Base-by-base conservation (phyloP, 2,888 invertebrate species). In the Clivina fossor region DNA sequence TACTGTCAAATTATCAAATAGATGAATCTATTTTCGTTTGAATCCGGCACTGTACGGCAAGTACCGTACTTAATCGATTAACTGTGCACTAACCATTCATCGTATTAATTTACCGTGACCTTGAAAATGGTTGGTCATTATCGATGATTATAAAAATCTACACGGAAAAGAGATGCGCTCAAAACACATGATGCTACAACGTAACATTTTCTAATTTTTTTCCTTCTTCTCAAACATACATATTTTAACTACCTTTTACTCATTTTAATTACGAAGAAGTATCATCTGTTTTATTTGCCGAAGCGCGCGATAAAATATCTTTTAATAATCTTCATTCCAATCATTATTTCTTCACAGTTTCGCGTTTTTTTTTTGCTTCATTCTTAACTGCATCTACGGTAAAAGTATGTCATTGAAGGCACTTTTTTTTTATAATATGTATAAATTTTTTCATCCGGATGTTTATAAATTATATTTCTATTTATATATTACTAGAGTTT, bases 131-230 rank as follows among this genome's bases (percentile, higher is more conserved):
- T 11, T 22, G 15, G n/a, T 38, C 38, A 49, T 49, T 49, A 49
- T 38, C 40, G 49, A 40, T 24, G 40, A 49, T 49, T 49, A 38
- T 49, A 49, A 49, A 38, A 30, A 40, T 35, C n/a, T 49, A 26
- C 16, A 26, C 28, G 30, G 19, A 38, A 30, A 30, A 30, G n/a
- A 30, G 30, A 26, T 26, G 26, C 5, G 11, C 30, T n/a, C 32
- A 33, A 32, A 32, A 30, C 19, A 18, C 19, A 8, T 22, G 26
- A 11, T 40, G 37, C 26, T 30, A 9, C n/a, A n/a, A n/a, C n/a
- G n/a, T 7, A 8, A 7, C 8, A 5, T 26, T 26, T 26, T 5
- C 26, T 8, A 26, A 26, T 26, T 7, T 7, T 5, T 26, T 26
- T 7, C 26, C 5, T 26, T 26, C 26, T 7, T 5, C 8, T 8